These are phyloP conservation scores for Coptodon bakossiorum DNA, from an alignment of 2,113 vertebrate genomes.

Conservation along the genomic window DNA sequence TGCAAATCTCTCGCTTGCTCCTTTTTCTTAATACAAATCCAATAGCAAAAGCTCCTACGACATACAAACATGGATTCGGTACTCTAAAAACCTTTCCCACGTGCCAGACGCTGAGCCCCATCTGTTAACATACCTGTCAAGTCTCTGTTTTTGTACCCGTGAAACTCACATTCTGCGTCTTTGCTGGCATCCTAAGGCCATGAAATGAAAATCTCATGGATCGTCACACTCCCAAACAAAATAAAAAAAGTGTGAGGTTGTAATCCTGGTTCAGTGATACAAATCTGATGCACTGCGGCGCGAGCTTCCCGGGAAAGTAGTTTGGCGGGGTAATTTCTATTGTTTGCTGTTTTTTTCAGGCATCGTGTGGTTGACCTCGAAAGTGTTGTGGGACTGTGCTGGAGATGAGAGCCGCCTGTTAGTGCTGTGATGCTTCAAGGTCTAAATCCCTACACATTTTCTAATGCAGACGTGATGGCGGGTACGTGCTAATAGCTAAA, in stretches of 20 bases:
- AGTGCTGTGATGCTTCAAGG: background rate
- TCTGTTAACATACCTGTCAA: background rate
- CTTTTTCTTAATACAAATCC: background rate
- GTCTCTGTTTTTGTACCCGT: background rate
- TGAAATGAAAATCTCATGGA: slow-evolving; percentile 18
- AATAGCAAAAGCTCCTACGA: background rate
- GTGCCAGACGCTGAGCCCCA: background rate
- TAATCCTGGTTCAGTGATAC: background rate
- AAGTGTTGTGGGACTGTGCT: background rate
- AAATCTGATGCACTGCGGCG: background rate
- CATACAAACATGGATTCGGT: background rate
- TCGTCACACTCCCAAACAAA: background rate
- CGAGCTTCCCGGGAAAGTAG: background rate
- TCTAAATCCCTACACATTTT: background rate
- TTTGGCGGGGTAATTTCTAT: background rate
- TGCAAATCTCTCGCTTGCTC: background rate
- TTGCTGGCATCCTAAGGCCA: background rate
- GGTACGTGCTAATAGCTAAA: background rate
- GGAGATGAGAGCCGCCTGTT: background rate
- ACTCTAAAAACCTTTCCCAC: background rate
- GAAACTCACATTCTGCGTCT: background rate
- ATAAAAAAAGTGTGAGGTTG: background rate
- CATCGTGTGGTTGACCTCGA: background rate
- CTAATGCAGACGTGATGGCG: background rate
- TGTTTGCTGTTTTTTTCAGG: background rate